phyloP scores from a whole-genome alignment of 2,797 vertebrate genomes.

The Hylomyscus alleni region DNA sequence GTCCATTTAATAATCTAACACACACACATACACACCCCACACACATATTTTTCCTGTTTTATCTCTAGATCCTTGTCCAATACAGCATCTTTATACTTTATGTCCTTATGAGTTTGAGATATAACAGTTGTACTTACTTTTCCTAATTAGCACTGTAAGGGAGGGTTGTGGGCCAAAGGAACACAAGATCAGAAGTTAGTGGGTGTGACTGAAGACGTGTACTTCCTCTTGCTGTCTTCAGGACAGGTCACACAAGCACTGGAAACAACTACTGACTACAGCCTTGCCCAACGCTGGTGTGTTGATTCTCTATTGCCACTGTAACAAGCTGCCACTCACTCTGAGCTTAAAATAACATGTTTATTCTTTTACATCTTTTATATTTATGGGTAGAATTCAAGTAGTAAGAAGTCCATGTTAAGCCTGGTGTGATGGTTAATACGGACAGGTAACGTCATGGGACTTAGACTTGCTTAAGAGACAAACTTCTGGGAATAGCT shows the following conservation, averaged over 20 bases:
- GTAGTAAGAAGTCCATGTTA: not conserved
- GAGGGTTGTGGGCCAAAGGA: not conserved
- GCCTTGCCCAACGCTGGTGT: not conserved
- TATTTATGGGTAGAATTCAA: slow-evolving; percentile 7
- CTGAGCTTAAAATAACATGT: slow-evolving; percentile 5
- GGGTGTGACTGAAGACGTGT: not conserved
- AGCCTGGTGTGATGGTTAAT: not conserved
- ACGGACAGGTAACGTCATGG: not conserved
- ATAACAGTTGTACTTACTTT: not conserved
- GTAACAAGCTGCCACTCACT: not conserved
- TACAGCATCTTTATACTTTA: not conserved
- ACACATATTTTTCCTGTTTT: not conserved
- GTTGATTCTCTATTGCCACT: not conserved
- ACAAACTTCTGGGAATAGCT: not conserved
- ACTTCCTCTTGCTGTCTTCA: not conserved
- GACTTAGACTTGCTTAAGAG: not conserved
- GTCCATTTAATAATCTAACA: too few relatives aligned
- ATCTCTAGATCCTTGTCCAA: not conserved
- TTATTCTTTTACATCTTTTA: not conserved
- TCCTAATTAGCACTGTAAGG: not conserved
- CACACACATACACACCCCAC: not conserved
- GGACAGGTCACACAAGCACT: not conserved
- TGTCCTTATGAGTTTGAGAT: not conserved
- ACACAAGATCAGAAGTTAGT: not conserved
- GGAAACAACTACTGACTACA: not conserved